These are phyloP conservation scores for Chydorus sphaericus DNA, from an alignment of 2,888 invertebrate species.

Conservation along the genomic window DNA sequence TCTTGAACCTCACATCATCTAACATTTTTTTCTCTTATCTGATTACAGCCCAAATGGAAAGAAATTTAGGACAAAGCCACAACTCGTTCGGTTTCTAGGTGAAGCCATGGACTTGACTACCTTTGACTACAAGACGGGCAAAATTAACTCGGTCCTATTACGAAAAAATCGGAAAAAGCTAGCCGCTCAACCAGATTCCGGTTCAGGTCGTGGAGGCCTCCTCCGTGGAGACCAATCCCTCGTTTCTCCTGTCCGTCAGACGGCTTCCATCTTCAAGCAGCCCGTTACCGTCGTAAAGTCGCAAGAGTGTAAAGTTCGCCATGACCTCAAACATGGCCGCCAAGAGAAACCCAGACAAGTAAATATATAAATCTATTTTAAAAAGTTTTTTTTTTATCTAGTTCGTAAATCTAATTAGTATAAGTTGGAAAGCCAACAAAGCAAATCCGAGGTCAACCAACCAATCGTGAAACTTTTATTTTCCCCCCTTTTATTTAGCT, in stretches of 20 bases:
- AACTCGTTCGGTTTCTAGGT: constrained; percentile 60
- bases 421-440: no score
- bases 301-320: constrained; percentile 71
- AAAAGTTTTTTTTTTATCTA: background rate
- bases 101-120: constrained; percentile 61
- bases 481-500: constrained; percentile 28
- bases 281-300: constrained; percentile 91
- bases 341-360: constrained; percentile 86
- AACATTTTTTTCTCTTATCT: background rate
- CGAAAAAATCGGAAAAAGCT: constrained; percentile 55
- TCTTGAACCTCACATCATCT: background rate
- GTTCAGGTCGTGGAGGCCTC: constrained; percentile 37
- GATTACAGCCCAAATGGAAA: constrained; percentile 58
- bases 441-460: no score
- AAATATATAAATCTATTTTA: constrained; percentile 17
- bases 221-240: constrained; percentile 72
- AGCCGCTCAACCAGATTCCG: constrained; percentile 50
- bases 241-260: constrained; percentile 89
- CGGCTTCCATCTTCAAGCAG: constrained; percentile 96
- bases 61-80: constrained; percentile 66
- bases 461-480: no score
- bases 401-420: background rate
- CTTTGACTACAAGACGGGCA: constrained; percentile 69
- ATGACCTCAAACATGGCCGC: constrained; percentile 75
- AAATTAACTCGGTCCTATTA: constrained; percentile 51